Base-by-base conservation (phyloP, 2,797 vertebrate species). In the Hyperoplus immaculatus region DNA sequence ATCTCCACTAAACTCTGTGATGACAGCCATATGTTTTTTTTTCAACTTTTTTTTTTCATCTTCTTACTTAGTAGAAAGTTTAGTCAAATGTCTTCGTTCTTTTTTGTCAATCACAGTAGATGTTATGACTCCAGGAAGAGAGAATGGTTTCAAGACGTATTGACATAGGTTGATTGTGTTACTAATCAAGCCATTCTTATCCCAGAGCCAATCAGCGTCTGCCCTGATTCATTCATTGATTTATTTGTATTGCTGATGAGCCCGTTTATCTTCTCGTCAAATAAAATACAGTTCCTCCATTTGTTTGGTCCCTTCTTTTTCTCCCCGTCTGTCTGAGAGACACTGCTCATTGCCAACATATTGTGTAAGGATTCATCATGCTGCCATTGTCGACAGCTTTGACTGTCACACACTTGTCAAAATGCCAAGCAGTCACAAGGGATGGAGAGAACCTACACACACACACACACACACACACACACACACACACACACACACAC, bases 331-430 rank as follows among this genome's bases (percentile, higher is more conserved):
- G 75, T 62, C 77, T 65, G 69, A 86, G 82, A 84, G 81, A 90
- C 78, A 18, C 77, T 79, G 72, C 78, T 90, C 59, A 12, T 38
- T 73, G 80, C 69, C 88, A 87, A 77, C 91, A 92, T 90, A 93
- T 92, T 92, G 87, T 91, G 85, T 73, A 79, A 83, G 73, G 85
- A 86, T 77, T 89, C 86, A 80, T 92, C 89, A 88, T 50, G 78
- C 88, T 75, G 85, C 83, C 53, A 69, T 72, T 86, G 73, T 84
- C 87, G 80, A 92, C 86, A 89, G 84, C 88, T 72, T 80, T 79
- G 78, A 89, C 85, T 90, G 92, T 89, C 88, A 92, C 81, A 78
- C 74, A 83, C 84, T 88, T 92, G 86, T 91, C 90, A 92, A 90
- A 83, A 89, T 89, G 89, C 86, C 85, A 89, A 64, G 72, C 86